Base-by-base conservation (phyloP, 2,113 vertebrate genomes). In the Labrus mixtus region DNA sequence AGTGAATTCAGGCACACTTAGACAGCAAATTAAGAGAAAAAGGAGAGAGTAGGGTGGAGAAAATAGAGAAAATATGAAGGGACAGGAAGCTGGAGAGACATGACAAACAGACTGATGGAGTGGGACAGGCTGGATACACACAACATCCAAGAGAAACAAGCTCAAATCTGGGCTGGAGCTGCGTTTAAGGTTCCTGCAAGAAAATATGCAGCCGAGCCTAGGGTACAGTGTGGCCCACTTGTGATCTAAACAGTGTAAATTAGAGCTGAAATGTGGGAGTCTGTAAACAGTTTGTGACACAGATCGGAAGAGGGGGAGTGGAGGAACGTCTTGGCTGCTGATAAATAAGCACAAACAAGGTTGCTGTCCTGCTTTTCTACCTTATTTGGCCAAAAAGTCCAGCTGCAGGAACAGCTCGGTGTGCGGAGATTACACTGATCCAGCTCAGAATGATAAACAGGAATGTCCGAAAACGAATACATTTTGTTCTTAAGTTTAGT, bases 281-380 rank as follows among this genome's bases (percentile, higher is more conserved):
- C 50, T 79, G 65, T 50, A 71, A 85, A 78, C 68, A 71, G 84
- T 71, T 68, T 85, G 77, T 76, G 76, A 84, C 82, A 83, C 55
- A 46, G 65, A 87, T 72, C 43, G n/a, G 74, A 84, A 68, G 56
- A 84, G 43, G 67, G 29, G 58, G 76, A 81, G 69, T 23, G 68
- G 64, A 59, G 72, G 78, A 83, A 83, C 65, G 68, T 43, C 66
- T 82, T 62, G 53, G 77, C 88, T 79, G 71, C 86, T 85, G 86
- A 93, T 92, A 94, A 93, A 92, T 90, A 91, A 60, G 61, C 68
- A 82, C 82, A 90, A 91, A 93, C 89, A 90, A 78, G 77, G 78
- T 80, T 76, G 62, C 64, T 67, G 73, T 78, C 78, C 76, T 43
- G n/a, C 41, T 78, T 51, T 84, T 63, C n/a, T 87, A 76, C 92